These are phyloP conservation scores for Falcaria lacertinaria DNA, from an alignment of 2,888 invertebrate species.

Conservation along the genomic window DNA sequence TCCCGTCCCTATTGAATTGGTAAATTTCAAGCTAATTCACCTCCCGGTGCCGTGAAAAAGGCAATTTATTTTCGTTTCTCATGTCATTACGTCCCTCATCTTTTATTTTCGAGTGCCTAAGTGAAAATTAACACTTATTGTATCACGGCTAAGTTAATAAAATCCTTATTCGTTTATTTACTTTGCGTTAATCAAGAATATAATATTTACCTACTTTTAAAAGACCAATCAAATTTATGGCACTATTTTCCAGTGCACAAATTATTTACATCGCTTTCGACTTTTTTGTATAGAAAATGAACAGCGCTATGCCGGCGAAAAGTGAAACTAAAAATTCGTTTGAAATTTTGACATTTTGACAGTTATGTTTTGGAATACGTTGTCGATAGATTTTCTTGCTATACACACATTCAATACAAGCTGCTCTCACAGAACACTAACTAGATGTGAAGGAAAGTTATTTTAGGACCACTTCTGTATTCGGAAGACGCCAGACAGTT, in stretches of 20 bases:
- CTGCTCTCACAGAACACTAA: not conserved
- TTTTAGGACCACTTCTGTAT: not conserved
- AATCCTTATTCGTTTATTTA: too few relatives aligned
- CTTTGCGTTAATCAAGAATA: too few relatives aligned
- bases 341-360: too few relatives aligned
- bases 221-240: too few relatives aligned
- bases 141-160: not conserved
- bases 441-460: not conserved
- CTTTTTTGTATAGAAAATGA: too few relatives aligned
- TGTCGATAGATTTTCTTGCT: too few relatives aligned
- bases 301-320: too few relatives aligned
- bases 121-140: not conserved
- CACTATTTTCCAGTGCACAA: too few relatives aligned
- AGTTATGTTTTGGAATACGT: too few relatives aligned
- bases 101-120: constrained; percentile 7
- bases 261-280: too few relatives aligned
- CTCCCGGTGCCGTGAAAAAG: constrained; percentile 24
- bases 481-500: not conserved
- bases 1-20: not conserved
- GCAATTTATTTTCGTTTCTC: constrained; percentile 29
- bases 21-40: constrained; percentile 17
- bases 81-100: constrained; percentile 16
- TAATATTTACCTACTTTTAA: too few relatives aligned
- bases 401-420: not conserved
- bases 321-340: too few relatives aligned